Evolutionary conservation across 1,140 invertebrate genomes (phyloP).

Genomic region (Zaprionus davidi): DNA sequence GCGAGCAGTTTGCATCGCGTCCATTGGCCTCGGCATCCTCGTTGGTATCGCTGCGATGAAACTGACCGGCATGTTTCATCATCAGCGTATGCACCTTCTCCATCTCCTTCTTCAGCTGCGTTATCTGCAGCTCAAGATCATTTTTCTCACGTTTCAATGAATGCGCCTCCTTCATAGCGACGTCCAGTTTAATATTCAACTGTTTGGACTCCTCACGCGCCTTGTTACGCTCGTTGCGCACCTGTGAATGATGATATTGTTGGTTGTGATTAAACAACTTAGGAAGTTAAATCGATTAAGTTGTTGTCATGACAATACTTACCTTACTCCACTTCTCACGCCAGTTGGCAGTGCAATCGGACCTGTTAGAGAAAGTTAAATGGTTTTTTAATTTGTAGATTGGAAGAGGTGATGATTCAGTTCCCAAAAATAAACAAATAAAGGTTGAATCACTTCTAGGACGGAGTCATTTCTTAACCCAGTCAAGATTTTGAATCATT

Average conservation of each 20-base stretch:
- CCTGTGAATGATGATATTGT: constrained; percentile 82
- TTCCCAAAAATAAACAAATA: not conserved
- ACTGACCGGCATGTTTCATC: constrained; percentile 89
- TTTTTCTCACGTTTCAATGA: constrained; percentile 91
- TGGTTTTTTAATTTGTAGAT: constrained; percentile 1
- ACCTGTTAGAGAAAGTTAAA: constrained; percentile 85
- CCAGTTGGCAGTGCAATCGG: constrained; percentile 88
- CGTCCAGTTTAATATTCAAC: constrained; percentile 91
- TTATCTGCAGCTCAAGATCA: constrained; percentile 91
- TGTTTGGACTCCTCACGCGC: constrained; percentile 94
- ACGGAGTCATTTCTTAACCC: no score
- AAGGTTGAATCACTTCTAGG: no score
- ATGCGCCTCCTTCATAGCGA: constrained; percentile 90
- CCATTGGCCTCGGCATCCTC: constrained; percentile 80
- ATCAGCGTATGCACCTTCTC: constrained; percentile 89
- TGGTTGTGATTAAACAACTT: constrained; percentile 61
- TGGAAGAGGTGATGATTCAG: not conserved
- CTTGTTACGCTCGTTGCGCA: constrained; percentile 93
- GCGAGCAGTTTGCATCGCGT: constrained; percentile 77
- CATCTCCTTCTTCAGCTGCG: constrained; percentile 92
- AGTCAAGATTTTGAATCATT: not conserved
- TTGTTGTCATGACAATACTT: constrained; percentile 56
- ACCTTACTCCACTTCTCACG: constrained; percentile 98
- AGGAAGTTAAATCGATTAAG: not conserved
- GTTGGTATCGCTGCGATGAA: constrained; percentile 84